A percentile compares a stretch with the other conserved stretches of the same genome.
phyloP scores from a whole-genome alignment of 2,888 invertebrate species.

The Cheiracanthium punctorium region DNA sequence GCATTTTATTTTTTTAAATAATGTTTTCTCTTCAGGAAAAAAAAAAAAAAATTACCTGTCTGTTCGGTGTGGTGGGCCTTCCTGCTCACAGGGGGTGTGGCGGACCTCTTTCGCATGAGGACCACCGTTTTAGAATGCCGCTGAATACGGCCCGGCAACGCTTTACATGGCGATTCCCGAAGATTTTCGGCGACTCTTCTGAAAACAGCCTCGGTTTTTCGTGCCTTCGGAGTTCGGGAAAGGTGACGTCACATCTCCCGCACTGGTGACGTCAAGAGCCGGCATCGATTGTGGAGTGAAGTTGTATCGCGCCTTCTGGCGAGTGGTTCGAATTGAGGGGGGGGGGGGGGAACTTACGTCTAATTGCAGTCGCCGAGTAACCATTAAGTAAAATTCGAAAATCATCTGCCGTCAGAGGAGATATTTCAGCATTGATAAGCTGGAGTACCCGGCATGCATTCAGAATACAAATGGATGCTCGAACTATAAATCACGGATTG shows the following conservation, averaged over 20 bases:
- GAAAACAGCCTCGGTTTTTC: conserved; percentile 5
- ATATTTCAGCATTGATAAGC: not conserved
- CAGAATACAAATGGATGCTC: too few species aligned
- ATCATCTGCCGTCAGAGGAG: not conserved
- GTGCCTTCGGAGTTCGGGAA: not conserved
- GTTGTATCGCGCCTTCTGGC: conserved; percentile 2
- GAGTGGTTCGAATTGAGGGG: not conserved
- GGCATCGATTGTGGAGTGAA: conserved; percentile 41
- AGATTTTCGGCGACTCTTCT: not conserved
- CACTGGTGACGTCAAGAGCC: conserved; percentile 47
- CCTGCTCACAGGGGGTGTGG: conserved; percentile 38
- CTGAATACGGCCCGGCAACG: conserved; percentile 1
- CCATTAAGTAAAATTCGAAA: not conserved
- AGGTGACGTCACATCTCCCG: conserved; percentile 57
- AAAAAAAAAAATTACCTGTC: conserved; percentile 20
- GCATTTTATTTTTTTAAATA: conserved; percentile 25
- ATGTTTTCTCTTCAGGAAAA: not conserved
- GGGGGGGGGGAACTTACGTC: not conserved
- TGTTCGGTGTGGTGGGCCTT: conserved; percentile 37
- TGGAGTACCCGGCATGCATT: not conserved
- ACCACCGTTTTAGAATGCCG: not conserved
- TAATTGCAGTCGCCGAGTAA: not conserved
- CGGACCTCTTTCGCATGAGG: conserved; percentile 45
- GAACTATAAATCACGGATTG: too few species aligned
- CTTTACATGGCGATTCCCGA: not conserved